Evolutionary conservation across 2,113 vertebrate genomes (phyloP).

Genomic region (Heloderma charlesbogerti): DNA sequence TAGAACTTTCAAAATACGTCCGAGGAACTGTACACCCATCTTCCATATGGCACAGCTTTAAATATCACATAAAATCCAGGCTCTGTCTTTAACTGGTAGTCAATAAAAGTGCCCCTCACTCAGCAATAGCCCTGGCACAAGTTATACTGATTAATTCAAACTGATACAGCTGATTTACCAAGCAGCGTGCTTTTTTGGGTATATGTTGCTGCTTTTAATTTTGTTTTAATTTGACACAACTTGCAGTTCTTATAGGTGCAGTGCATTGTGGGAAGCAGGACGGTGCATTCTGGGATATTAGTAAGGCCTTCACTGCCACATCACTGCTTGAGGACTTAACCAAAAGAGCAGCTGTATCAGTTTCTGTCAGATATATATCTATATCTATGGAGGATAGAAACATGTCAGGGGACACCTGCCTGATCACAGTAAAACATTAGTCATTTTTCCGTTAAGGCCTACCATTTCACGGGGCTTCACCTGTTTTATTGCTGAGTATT

Average conservation of each 20-base stretch:
- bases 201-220: not conserved
- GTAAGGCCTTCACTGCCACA: not conserved
- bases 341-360: not conserved
- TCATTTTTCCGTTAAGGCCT: not conserved
- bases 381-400: not conserved
- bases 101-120: no score
- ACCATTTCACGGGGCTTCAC: not conserved
- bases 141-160: not conserved
- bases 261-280: not conserved
- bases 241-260: not conserved
- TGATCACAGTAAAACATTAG: not conserved
- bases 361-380: not conserved
- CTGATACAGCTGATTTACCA: not conserved
- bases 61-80: not conserved
- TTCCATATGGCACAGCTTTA: not conserved
- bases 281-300: not conserved
- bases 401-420: not conserved
- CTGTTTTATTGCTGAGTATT: slow-evolving; percentile 50
- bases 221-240: not conserved
- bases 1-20: slow-evolving; percentile 37
- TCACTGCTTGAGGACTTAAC: not conserved
- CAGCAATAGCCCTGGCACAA: not conserved
- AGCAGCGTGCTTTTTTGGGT: not conserved
- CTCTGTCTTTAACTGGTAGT: not conserved
- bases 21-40: slow-evolving; percentile 19